phyloP scores from a whole-genome alignment of 2,113 vertebrate species.

The Strix aluco region DNA sequence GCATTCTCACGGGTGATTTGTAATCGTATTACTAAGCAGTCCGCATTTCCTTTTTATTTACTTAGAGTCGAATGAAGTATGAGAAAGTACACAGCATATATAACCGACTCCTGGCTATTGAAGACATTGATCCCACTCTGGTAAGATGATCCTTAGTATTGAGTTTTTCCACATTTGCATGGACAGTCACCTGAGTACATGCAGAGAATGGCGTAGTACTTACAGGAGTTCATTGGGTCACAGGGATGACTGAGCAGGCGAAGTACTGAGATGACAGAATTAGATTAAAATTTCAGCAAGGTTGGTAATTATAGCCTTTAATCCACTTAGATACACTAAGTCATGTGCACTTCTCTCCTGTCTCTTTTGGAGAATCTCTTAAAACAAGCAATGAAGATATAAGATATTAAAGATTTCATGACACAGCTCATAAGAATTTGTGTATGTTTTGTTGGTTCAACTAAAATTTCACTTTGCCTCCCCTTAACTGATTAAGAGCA shows the following conservation, averaged over 20 bases:
- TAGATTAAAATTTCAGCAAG: background rate
- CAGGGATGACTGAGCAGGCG: background rate
- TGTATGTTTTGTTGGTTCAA: background rate
- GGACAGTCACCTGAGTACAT: background rate
- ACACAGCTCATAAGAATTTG: background rate
- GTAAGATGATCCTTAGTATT: conserved; percentile 69
- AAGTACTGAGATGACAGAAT: background rate
- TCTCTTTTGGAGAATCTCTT: background rate
- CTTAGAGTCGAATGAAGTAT: conserved; percentile 97
- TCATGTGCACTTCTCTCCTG: background rate
- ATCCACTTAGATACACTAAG: background rate
- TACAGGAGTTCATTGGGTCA: background rate
- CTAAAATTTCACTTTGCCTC: background rate
- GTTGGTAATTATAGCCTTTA: background rate
- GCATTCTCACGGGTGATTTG: background rate
- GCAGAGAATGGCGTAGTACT: background rate
- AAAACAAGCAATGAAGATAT: background rate
- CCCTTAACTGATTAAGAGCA: background rate
- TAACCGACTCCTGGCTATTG: conserved; percentile 92
- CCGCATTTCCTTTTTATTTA: background rate
- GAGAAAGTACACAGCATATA: conserved; percentile 99
- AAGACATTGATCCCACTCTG: conserved; percentile 98
- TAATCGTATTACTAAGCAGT: background rate
- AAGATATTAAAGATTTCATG: background rate
- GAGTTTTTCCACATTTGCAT: background rate